Conservation (phyloP, 2,888 invertebrate genomes). For the Resseliella maxima region DNA sequence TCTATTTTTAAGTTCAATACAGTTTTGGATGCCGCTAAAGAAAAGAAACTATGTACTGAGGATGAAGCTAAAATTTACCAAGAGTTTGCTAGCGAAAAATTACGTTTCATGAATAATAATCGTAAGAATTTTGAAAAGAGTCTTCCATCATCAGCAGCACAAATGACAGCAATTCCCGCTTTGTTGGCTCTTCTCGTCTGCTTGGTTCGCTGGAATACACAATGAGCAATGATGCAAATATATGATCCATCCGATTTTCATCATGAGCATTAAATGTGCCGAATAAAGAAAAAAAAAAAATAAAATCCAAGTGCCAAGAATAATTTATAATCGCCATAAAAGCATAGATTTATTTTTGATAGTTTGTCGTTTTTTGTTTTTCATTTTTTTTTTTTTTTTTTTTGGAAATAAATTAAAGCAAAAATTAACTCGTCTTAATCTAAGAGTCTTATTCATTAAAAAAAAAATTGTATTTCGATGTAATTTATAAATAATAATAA, state of each 20-base stretch:
- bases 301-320: background rate
- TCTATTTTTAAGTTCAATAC: too few species aligned
- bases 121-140: background rate
- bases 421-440: conserved; percentile 42
- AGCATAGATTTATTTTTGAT: background rate
- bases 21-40: too few species aligned
- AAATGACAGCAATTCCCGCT: background rate
- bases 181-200: background rate
- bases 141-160: background rate
- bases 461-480: conserved; percentile 16
- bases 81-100: background rate
- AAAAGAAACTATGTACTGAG: too few species aligned
- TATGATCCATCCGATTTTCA: too few species aligned
- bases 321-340: conserved; percentile 19
- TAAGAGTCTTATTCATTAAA: conserved; percentile 36
- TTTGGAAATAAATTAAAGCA: conserved; percentile 30
- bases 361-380: too few species aligned
- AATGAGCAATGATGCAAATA: background rate
- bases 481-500: conserved; percentile 39
- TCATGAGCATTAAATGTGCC: background rate
- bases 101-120: background rate
- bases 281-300: background rate
- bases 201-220: background rate
- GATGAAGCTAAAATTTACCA: background rate
- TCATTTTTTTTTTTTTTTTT: too few species aligned